Conservation (phyloP, 2,113 vertebrate species). For the Romanogobio albipinnatus region DNA sequence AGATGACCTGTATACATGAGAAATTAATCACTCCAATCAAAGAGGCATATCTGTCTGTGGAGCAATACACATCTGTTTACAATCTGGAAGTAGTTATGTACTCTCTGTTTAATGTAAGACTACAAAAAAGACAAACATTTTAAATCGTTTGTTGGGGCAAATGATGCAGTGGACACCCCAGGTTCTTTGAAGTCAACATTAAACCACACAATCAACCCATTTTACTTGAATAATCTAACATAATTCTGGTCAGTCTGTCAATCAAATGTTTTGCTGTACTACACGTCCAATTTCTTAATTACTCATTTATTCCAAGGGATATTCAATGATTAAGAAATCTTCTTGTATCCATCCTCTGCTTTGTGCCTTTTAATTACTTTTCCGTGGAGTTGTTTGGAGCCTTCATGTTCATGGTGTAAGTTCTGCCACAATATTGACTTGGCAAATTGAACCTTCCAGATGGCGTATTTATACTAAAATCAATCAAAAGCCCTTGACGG, state of each 20-base stretch:
- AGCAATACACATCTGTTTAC: slow-evolving; percentile 20
- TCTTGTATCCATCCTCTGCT: not conserved
- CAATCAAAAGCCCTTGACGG: slow-evolving; percentile 16
- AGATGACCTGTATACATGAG: slow-evolving; percentile 51
- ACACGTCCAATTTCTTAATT: not conserved
- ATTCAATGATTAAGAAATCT: slow-evolving; percentile 3
- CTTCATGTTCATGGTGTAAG: slow-evolving; percentile 18
- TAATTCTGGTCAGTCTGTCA: not conserved
- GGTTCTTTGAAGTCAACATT: not conserved
- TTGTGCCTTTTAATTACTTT: slow-evolving; percentile 27
- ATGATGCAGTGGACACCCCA: not conserved
- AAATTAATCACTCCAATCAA: slow-evolving; percentile 49
- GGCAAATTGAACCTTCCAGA: slow-evolving; percentile 27
- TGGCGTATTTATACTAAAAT: slow-evolving; percentile 11
- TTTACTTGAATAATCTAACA: not conserved
- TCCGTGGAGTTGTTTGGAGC: not conserved
- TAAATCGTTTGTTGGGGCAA: not conserved
- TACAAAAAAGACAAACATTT: not conserved
- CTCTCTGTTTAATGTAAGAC: not conserved
- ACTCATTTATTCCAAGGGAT: not conserved
- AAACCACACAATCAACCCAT: not conserved
- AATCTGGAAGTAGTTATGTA: not conserved
- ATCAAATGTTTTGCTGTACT: not conserved
- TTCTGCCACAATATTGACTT: slow-evolving; percentile 21
- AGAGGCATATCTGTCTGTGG: slow-evolving; percentile 31